Evolutionary conservation across 2,888 invertebrate genomes (phyloP).

Genomic region (Labia minor): DNA sequence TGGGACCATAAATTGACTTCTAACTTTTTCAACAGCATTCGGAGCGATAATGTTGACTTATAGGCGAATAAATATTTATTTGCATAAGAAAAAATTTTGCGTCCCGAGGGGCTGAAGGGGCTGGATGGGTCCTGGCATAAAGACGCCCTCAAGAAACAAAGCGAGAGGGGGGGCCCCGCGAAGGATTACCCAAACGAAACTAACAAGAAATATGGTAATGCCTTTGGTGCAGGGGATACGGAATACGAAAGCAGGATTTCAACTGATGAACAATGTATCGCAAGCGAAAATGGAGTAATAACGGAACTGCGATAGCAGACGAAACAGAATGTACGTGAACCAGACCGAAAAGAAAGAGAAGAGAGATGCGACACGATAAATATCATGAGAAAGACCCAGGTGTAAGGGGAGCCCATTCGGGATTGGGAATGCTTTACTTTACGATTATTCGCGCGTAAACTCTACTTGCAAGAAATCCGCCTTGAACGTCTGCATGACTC

Average conservation of each 20-base stretch:
- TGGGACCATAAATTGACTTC: neutral
- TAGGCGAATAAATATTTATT: neutral
- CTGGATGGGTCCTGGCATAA: neutral
- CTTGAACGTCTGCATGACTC: neutral
- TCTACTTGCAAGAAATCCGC: constrained; percentile 13
- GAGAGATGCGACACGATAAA: neutral
- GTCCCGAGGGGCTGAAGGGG: neutral
- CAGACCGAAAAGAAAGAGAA: neutral
- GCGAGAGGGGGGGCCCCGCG: neutral
- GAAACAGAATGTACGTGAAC: constrained; percentile 1
- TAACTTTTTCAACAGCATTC: constrained; percentile 3
- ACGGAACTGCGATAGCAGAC: constrained; percentile 7
- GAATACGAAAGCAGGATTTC: constrained; percentile 6
- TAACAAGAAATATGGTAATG: constrained; percentile 7
- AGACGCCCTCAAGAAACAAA: neutral
- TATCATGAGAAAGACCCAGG: constrained; percentile 8
- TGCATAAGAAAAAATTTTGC: neutral
- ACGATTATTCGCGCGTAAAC: constrained; percentile 7
- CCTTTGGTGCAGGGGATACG: neutral
- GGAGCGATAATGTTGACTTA: neutral
- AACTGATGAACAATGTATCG: constrained; percentile 1
- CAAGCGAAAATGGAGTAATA: constrained; percentile 4
- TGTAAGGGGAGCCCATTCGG: constrained; percentile 7
- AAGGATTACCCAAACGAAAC: constrained; percentile 13
- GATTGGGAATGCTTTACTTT: constrained; percentile 5